phyloP scores from a whole-genome alignment of 2,888 invertebrate species.

The Ligdia adustata region DNA sequence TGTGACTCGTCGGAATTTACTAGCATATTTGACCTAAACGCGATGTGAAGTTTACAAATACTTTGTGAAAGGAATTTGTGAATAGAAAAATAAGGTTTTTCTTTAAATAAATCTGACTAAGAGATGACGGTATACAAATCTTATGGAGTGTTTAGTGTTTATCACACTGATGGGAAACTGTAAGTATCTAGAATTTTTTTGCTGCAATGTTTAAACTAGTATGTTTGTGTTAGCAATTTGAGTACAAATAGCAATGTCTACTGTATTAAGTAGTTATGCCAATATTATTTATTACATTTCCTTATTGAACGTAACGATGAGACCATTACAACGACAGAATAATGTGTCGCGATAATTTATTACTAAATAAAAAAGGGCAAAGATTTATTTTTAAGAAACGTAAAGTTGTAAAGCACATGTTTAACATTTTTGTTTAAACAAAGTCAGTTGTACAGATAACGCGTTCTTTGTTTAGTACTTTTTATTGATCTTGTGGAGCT shows the following conservation, averaged over 20 bases:
- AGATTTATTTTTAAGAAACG: constrained; percentile 27
- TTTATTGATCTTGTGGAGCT: constrained; percentile 18
- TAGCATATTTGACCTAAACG: constrained; percentile 28
- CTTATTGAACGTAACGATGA: constrained; percentile 26
- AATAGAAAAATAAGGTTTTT: constrained; percentile 39
- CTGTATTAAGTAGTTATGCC: constrained; percentile 11
- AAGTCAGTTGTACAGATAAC: constrained; percentile 25
- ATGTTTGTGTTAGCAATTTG: constrained; percentile 13
- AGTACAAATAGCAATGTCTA: constrained; percentile 12
- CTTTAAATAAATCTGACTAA: constrained; percentile 57
- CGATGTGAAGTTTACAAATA: constrained; percentile 40
- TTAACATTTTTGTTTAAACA: constrained; percentile 30
- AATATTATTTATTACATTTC: constrained; percentile 30
- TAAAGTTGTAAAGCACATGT: constrained; percentile 38
- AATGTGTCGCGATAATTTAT: constrained; percentile 30
- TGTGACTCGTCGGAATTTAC: constrained; percentile 32
- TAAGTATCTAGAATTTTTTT: constrained; percentile 49
- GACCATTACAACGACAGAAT: constrained; percentile 30
- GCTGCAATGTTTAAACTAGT: constrained; percentile 8
- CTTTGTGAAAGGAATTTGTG: constrained; percentile 41
- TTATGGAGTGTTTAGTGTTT: constrained; percentile 64
- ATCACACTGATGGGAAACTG: constrained; percentile 77
- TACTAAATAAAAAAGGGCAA: constrained; percentile 23
- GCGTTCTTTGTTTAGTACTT: constrained; percentile 21
- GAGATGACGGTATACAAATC: constrained; percentile 64